Conservation (phyloP, 2,888 invertebrate species). For the Vesta saturnalis region DNA sequence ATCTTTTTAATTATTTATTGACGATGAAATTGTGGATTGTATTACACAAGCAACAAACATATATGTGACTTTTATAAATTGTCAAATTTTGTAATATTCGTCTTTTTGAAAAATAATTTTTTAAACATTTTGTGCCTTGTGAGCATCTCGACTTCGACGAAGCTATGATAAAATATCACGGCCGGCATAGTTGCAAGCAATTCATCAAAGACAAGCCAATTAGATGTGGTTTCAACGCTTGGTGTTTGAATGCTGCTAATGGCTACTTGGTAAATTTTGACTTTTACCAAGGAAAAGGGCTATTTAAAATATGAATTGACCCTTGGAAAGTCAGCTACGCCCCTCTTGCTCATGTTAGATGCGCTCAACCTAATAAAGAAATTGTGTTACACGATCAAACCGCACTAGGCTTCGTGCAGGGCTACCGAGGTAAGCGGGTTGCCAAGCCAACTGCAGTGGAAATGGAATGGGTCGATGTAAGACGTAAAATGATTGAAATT, state of each 20-base stretch:
- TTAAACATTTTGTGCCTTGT: neutral
- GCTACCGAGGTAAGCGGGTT: too few relatives aligned
- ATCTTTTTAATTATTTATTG: neutral
- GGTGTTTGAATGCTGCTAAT: neutral
- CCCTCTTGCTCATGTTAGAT: too few relatives aligned
- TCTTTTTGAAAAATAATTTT: neutral
- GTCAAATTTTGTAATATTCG: neutral
- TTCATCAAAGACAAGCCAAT: neutral
- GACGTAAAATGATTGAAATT: too few relatives aligned
- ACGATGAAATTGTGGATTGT: neutral
- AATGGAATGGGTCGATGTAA: too few relatives aligned
- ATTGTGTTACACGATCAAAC: too few relatives aligned
- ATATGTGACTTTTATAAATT: neutral
- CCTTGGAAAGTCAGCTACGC: too few relatives aligned
- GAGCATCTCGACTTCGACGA: neutral
- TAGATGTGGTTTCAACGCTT: neutral
- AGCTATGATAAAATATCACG: too few relatives aligned
- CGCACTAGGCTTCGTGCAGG: too few relatives aligned
- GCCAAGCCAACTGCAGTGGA: too few relatives aligned
- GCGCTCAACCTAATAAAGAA: too few relatives aligned
- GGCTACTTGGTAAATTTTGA: neutral
- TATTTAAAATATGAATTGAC: too few relatives aligned
- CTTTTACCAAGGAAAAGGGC: neutral
- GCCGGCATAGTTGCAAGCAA: neutral
- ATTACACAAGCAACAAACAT: neutral